Evolutionary conservation across 2,113 vertebrate genomes (phyloP), one percentile per base, ranked within the genome.

Genomic region (Aphyosemion australe): DNA sequence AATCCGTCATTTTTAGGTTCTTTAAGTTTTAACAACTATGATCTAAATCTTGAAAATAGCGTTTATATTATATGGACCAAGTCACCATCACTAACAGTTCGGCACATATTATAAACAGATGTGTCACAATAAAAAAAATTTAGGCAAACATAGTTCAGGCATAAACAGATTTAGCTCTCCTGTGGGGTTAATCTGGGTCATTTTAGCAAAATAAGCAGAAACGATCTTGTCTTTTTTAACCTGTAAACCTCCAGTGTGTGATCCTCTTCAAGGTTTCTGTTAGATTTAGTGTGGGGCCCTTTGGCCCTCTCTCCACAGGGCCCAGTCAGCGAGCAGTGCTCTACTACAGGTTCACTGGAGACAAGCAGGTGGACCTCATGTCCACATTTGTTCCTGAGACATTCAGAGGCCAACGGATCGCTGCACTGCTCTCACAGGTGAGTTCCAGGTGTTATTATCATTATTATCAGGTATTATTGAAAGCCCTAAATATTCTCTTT

Each of bases 311-410:
- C 56, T 0, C 1, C 62, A 11, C 46, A 90, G 90, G 65, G 2
- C 0, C 12, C 21, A 8, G 11, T 14, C 76, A 84, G 1, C 26
- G 14, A n/a, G 91, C 90, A 0, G 72, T 87, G 8, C 80, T 93
- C 57, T 59, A 21, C 20, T 93, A 93, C 79, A 79, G 43, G 8
- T 82, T 86, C 70, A 89, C 64, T 0, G 78, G 57, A 0, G 63
- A 85, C 4, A 72, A 81, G 12, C 80, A 90, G 51, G 84, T 93
- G 69, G 83, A 91, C 32, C 60, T 93, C 6, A 39, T 89, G 61
- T 91, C 91, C 6, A 93, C 92, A 1, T 84, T 55, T 0, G 92
- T 92, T 0, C 91, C 92, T 0, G 87, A 89, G 50, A 60, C 75
- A 0, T 73, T 79, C 46, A 72, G 92, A 66, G 90, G 90, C 0